Conservation (phyloP, 2,113 vertebrate genomes). For the Hoplias malabaricus region DNA sequence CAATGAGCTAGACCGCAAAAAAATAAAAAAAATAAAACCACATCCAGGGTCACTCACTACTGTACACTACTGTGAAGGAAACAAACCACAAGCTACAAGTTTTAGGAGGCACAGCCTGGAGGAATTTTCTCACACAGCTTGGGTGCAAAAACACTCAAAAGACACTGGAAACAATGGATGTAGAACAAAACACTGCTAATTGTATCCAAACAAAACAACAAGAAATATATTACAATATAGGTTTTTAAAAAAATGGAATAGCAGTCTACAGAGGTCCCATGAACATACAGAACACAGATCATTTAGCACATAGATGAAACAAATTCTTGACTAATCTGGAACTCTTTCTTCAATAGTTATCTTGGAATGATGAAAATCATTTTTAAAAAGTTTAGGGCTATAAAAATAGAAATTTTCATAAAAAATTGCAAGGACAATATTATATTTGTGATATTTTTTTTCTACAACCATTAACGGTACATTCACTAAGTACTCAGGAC, state of each 20-base stretch:
- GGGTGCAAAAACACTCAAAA: slow-evolving; percentile 10
- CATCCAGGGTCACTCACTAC: neutral
- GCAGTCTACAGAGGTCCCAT: too few species aligned
- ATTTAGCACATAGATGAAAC: too few species aligned
- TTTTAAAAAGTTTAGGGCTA: slow-evolving; percentile 8
- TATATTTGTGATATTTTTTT: neutral
- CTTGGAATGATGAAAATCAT: slow-evolving; percentile 8
- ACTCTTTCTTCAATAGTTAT: too few species aligned
- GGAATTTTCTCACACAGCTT: neutral
- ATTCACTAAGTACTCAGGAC: slow-evolving; percentile 21
- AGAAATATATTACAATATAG: too few species aligned
- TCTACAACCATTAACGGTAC: neutral
- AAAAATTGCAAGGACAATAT: neutral
- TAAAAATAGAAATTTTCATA: slow-evolving; percentile 19
- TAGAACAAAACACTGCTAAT: too few species aligned
- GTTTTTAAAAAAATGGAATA: too few species aligned
- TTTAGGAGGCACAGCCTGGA: neutral
- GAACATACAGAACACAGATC: slow-evolving; percentile 1
- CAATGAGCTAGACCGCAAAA: neutral
- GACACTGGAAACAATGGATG: slow-evolving; percentile 6
- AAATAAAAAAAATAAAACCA: neutral
- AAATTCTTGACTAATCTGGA: too few species aligned
- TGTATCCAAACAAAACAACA: too few species aligned
- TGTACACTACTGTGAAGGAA: neutral
- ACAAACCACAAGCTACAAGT: neutral